Evolutionary conservation across 2,113 vertebrate species (phyloP).

Genomic region (Cinclus cinclus): DNA sequence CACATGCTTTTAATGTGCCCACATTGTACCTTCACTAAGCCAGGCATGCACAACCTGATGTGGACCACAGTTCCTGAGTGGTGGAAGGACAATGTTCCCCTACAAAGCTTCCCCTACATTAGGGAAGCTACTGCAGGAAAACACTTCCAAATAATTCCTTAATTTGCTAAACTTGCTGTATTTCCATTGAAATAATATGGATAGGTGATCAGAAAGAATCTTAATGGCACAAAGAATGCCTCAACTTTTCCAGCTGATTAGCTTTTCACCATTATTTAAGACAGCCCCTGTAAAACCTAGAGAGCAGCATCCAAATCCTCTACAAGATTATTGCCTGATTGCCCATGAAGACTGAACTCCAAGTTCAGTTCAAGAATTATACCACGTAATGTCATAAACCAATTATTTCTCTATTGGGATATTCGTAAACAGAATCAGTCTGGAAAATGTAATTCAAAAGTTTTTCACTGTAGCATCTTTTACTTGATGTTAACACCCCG

Average conservation of each 20-base stretch:
- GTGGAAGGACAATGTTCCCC: neutral
- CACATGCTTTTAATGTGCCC: neutral
- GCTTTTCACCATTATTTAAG: neutral
- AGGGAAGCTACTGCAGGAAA: neutral
- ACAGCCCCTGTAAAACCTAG: neutral
- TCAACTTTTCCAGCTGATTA: neutral
- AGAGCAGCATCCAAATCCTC: neutral
- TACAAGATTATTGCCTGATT: neutral
- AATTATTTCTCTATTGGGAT: neutral
- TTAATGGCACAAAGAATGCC: neutral
- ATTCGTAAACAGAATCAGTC: neutral
- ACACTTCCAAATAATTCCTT: neutral
- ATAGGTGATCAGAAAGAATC: neutral
- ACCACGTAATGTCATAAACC: neutral
- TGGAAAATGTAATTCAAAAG: neutral
- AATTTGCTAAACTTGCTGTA: neutral
- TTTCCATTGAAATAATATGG: neutral
- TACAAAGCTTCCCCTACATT: neutral
- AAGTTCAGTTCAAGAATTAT: neutral
- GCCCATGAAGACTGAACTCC: neutral
- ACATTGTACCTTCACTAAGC: neutral
- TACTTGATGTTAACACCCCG: neutral
- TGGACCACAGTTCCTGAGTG: accelerated
- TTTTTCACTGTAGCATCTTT: neutral
- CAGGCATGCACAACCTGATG: neutral